A percentile compares a stretch with the other conserved stretches of the same genome.
These are phyloP conservation scores for Bugulina stolonifera DNA, from an alignment of 2,888 invertebrate genomes.

Conservation along the genomic window DNA sequence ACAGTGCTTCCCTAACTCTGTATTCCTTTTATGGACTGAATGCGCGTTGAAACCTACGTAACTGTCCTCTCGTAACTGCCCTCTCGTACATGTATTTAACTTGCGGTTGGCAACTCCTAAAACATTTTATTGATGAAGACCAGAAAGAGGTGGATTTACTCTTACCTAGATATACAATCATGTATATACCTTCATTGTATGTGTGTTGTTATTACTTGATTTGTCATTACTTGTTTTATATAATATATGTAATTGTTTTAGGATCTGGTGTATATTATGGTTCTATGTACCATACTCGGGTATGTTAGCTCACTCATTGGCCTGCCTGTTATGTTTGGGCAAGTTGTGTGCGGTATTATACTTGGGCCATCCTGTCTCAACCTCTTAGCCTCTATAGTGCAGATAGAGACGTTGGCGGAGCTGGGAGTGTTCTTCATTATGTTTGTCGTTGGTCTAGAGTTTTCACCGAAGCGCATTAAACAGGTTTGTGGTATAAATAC, in stretches of 20 bases:
- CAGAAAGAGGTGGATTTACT: no score
- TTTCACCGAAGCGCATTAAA: conserved; percentile 33
- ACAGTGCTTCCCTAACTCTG: no score
- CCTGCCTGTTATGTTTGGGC: conserved; percentile 36
- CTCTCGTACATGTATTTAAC: no score
- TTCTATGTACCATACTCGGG: conserved; percentile 30
- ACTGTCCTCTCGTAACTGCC: no score
- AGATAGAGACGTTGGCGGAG: conserved; percentile 35
- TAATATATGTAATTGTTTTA: conserved; percentile 28
- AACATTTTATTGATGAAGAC: no score
- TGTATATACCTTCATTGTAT: no score
- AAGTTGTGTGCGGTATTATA: conserved; percentile 33
- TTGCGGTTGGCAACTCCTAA: no score
- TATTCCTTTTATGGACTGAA: no score
- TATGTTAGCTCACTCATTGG: conserved; percentile 30
- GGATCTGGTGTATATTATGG: conserved; percentile 33
- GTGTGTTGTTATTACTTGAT: no score
- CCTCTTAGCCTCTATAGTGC: conserved; percentile 34
- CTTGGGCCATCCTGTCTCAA: conserved; percentile 35
- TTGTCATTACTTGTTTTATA: no score
- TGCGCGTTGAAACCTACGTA: no score
- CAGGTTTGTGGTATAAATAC: conserved; percentile 33
- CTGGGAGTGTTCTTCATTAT: conserved; percentile 37
- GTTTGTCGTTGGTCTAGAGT: conserved; percentile 35
- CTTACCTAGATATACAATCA: no score